These are phyloP conservation scores for Acleris laterana DNA, from an alignment of 2,888 invertebrate genomes.

Conservation along the genomic window DNA sequence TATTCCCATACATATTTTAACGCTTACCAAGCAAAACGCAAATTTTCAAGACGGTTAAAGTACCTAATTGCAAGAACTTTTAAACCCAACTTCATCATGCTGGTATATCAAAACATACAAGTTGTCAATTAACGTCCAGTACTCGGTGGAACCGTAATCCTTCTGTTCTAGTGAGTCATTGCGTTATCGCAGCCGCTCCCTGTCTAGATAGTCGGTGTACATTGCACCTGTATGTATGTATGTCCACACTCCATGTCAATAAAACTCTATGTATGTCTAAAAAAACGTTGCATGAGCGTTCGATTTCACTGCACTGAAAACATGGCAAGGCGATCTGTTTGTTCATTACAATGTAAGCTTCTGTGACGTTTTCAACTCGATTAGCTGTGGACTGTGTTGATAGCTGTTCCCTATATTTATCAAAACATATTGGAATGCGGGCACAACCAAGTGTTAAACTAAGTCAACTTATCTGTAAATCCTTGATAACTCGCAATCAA, in stretches of 20 bases:
- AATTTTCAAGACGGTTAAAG: too few species aligned
- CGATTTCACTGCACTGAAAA: background rate
- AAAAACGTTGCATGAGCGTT: slow-evolving; percentile 1
- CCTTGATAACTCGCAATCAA: slow-evolving; percentile 25
- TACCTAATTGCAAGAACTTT: too few species aligned
- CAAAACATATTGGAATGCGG: background rate
- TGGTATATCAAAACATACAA: background rate
- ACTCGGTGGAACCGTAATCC: slow-evolving; percentile 19
- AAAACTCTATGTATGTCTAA: background rate
- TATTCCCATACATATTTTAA: too few species aligned
- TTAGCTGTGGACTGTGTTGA: background rate
- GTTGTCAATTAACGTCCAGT: slow-evolving; percentile 8
- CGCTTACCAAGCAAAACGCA: too few species aligned
- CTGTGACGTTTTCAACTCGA: too few species aligned
- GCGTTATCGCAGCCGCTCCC: slow-evolving; percentile 67
- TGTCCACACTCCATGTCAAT: slow-evolving; percentile 19
- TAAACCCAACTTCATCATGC: background rate
- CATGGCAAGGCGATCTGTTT: too few species aligned
- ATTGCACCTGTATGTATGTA: slow-evolving; percentile 32
- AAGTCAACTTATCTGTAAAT: slow-evolving; percentile 15
- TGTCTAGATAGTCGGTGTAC: slow-evolving; percentile 48
- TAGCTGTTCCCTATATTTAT: background rate
- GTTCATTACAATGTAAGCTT: too few species aligned
- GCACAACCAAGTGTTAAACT: background rate
- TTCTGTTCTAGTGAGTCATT: slow-evolving; percentile 47